phyloP scores from a whole-genome alignment of 1,140 invertebrate genomes.

The Diabrotica virgifera region DNA sequence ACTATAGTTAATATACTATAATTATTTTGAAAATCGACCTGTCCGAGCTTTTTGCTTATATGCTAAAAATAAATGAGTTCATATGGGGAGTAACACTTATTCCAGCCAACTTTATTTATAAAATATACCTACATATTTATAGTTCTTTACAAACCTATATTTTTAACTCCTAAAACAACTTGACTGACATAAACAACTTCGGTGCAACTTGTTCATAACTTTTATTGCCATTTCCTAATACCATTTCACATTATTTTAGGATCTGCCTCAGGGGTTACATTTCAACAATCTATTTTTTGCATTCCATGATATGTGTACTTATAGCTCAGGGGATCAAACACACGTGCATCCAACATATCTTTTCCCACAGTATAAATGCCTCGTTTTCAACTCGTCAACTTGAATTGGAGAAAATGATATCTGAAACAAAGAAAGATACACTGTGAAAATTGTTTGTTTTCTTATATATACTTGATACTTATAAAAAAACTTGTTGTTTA shows the following conservation, averaged over 20 bases:
- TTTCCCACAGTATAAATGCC: conserved; percentile 10
- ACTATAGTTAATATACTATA: too few species aligned
- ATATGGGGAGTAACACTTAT: too few species aligned
- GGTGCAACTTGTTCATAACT: not conserved
- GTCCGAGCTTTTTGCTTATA: too few species aligned
- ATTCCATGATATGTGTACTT: conserved; percentile 7
- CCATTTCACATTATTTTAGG: not conserved
- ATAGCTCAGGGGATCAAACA: conserved; percentile 6
- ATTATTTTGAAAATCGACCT: too few species aligned
- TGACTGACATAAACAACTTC: too few species aligned
- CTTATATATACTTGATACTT: too few species aligned
- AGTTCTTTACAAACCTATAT: too few species aligned
- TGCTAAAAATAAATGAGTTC: too few species aligned
- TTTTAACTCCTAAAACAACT: too few species aligned
- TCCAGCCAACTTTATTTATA: too few species aligned
- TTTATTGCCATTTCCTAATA: not conserved
- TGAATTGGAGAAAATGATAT: not conserved
- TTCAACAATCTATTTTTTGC: conserved; percentile 1
- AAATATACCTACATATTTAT: too few species aligned
- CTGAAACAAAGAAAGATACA: not conserved
- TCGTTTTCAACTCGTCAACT: not conserved
- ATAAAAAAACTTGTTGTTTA: too few species aligned
- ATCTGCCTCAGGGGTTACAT: conserved; percentile 6
- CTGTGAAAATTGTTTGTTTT: not conserved
- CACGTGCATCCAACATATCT: conserved; percentile 2